Percentiles rank a stretch among this genome's conserved stretches.
Conservation (phyloP, 2,797 vertebrate genomes). For the Antennarius maculatus region DNA sequence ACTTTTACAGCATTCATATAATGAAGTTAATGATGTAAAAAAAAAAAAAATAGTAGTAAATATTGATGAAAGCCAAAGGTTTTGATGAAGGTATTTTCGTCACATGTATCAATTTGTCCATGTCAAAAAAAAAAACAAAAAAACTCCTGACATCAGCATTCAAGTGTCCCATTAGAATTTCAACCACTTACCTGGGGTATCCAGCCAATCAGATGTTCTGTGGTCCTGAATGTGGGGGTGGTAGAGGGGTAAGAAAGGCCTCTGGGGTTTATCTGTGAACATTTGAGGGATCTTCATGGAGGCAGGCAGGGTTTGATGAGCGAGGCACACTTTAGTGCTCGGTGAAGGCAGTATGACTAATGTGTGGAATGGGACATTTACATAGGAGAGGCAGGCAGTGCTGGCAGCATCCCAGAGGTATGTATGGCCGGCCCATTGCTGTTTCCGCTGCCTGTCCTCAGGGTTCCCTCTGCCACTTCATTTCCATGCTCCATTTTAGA, state of each 20-base stretch:
- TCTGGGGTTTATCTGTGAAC: conserved; percentile 79
- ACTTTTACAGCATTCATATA: background rate
- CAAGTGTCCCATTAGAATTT: conserved; percentile 66
- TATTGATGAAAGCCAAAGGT: conserved; percentile 16
- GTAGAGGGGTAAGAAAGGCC: conserved; percentile 61
- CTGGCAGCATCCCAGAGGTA: conserved; percentile 80
- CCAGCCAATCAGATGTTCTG: conserved; percentile 70
- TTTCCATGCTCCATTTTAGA: conserved; percentile 85
- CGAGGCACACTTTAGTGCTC: conserved; percentile 75
- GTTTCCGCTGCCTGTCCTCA: conserved; percentile 78
- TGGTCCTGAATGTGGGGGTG: conserved; percentile 65
- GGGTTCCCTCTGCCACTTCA: conserved; percentile 82
- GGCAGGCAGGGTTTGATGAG: conserved; percentile 78
- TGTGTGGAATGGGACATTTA: conserved; percentile 82
- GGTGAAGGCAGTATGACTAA: conserved; percentile 81
- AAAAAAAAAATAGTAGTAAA: conserved; percentile 14
- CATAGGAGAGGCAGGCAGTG: conserved; percentile 78
- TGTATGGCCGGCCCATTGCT: conserved; percentile 70
- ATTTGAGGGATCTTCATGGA: conserved; percentile 76
- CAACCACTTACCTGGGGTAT: conserved; percentile 72
- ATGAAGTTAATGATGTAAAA: background rate
- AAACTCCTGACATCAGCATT: conserved; percentile 70
- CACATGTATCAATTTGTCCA: conserved; percentile 48
- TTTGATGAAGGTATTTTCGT: conserved; percentile 37
- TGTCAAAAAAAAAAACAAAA: conserved; percentile 19